phyloP scores from a whole-genome alignment of 2,888 invertebrate genomes.

The Temnothorax ravouxi region DNA sequence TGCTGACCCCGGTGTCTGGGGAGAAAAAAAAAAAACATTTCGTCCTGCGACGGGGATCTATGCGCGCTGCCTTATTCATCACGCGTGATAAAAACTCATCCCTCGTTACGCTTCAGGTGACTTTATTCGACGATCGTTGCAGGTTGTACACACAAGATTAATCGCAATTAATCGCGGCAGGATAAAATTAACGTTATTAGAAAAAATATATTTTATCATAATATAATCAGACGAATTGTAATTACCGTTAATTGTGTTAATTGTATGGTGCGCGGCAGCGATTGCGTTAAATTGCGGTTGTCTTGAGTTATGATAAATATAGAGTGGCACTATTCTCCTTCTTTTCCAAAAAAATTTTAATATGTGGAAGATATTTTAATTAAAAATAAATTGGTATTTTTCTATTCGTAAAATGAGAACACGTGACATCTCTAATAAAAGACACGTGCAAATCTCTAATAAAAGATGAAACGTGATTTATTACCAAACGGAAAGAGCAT shows the following conservation, averaged over 20 bases:
- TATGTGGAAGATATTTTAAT: background rate
- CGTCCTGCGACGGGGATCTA: background rate
- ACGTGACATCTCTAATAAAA: background rate
- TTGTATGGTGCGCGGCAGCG: background rate
- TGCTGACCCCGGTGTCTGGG: conserved; percentile 90
- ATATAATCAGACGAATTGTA: background rate
- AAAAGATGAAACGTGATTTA: background rate
- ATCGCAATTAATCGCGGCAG: background rate
- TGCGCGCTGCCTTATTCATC: background rate
- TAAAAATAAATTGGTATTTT: background rate
- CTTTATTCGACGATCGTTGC: background rate
- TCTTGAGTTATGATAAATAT: background rate
- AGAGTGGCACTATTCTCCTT: background rate
- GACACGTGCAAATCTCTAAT: background rate
- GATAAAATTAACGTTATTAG: background rate
- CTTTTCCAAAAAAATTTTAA: background rate
- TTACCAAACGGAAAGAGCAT: background rate
- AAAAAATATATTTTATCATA: background rate
- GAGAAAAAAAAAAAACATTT: conserved; percentile 70
- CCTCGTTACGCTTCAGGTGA: background rate
- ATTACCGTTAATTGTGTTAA: conserved; percentile 2
- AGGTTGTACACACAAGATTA: background rate
- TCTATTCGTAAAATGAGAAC: background rate
- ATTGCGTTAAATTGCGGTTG: background rate
- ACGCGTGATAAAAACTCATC: background rate